These are phyloP conservation scores for Amiota mariae DNA, from an alignment of 2,888 invertebrate genomes.

Conservation along the genomic window DNA sequence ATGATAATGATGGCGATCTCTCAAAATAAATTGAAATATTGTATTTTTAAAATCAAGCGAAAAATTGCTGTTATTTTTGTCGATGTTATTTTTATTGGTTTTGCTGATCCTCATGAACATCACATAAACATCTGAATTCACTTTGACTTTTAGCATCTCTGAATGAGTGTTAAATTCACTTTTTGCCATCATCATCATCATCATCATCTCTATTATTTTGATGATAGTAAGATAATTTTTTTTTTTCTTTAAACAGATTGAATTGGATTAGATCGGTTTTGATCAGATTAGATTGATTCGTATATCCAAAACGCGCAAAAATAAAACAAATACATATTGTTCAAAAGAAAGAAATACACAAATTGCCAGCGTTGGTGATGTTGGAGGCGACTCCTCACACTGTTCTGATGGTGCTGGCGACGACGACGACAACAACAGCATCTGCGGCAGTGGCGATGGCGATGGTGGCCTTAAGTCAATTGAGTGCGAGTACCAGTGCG, in stretches of 20 bases:
- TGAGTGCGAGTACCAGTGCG: slow-evolving; percentile 16
- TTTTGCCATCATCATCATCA: too few species aligned
- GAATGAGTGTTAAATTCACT: too few species aligned
- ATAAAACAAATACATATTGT: too few species aligned
- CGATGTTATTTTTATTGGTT: slow-evolving; percentile 59
- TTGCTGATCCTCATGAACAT: slow-evolving; percentile 57
- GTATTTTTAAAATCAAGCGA: slow-evolving; percentile 56
- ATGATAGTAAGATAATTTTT: too few species aligned
- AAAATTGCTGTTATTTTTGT: slow-evolving; percentile 47
- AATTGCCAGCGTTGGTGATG: slow-evolving; percentile 6
- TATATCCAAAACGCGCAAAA: too few species aligned
- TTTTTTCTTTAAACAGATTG: too few species aligned
- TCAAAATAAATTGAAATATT: slow-evolving; percentile 69
- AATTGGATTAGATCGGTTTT: too few species aligned
- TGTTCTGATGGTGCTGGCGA: neutral
- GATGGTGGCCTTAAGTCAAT: slow-evolving; percentile 25
- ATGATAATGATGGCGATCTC: slow-evolving; percentile 53
- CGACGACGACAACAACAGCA: too few species aligned
- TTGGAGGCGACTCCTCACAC: neutral
- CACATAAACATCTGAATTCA: too few species aligned
- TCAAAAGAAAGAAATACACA: neutral
- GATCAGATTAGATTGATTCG: too few species aligned
- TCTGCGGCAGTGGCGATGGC: neutral
- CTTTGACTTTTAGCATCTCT: too few species aligned
- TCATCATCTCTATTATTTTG: slow-evolving; percentile 20